Base-by-base conservation (phyloP, 1,140 invertebrate genomes). In the Sweltsa coloradensis region DNA sequence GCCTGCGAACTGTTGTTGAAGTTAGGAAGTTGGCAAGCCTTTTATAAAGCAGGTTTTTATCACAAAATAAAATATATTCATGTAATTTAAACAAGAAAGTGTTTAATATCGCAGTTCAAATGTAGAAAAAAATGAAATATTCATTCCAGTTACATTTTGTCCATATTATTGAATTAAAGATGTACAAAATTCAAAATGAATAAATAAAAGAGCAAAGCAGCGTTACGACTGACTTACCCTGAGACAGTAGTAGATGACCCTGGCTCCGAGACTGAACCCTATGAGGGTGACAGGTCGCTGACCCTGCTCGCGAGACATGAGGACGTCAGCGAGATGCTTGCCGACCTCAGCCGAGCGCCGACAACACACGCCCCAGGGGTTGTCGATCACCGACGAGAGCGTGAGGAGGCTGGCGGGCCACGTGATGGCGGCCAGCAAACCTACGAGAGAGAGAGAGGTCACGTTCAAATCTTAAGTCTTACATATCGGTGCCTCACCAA, bases 341-440 rank as follows among this genome's bases (percentile, higher is more conserved):
- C 83, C 83, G 22, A 78, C 73, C 62, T 81, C 70, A 11, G 73
- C 70, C 22, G 78, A 73, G 37, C 81, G 59, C 42, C 77, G 60
- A 47, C 78, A 73, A 58, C 80, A 83, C 1, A 84, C 81, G 41
- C 78, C 77, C 83, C 82, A 85, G 1, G 82, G 81, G 61, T 85
- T 85, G 57, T 85, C 81, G 41, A 85, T 79, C 0, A 83, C 71
- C 26, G 69, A 72, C 6, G 81, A 69, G 19, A 73, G 68, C 7
- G 75, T 75, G 1, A 85, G 51, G 23, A 85, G 57, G 21, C 78
- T 71, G 7, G 76, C 65, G 18, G 83, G 83, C 81, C 80, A 83
- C 5, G 79, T 73, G 23, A 85, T 73, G 0, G 81, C 81, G 36
- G 71, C 67, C 36, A 85, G 66, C 4, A 85, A 55, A 51, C 79